Evolutionary conservation across 35 echinoderm and acorn worm species (phyloP).

Genomic region (Ophiothrix spiculata): DNA sequence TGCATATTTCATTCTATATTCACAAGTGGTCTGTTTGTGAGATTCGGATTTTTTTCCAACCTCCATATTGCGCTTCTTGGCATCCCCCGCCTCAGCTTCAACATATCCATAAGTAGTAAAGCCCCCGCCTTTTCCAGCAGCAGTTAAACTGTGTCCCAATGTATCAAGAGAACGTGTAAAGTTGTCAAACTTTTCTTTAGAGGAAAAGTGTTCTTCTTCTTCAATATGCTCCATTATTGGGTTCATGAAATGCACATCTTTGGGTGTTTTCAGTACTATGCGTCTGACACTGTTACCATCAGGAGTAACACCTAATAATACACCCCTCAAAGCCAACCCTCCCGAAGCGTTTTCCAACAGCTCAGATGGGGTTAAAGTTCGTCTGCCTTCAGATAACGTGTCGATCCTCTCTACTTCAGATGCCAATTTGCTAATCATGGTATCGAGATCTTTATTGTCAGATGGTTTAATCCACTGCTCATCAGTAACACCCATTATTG

Average conservation of each 20-base stretch:
- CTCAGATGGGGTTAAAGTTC: background rate
- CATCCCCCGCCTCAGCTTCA: background rate
- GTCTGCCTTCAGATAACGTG: background rate
- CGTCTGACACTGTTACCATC: background rate
- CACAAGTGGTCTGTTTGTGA: conserved; percentile 4
- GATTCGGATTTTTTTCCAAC: background rate
- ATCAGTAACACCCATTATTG: too few relatives aligned
- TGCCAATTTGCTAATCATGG: background rate
- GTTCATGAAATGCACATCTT: background rate
- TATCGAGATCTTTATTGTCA: background rate
- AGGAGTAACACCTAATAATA: background rate
- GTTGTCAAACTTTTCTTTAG: conserved; percentile 3
- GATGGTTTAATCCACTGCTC: background rate
- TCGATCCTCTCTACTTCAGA: background rate
- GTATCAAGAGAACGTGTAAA: background rate
- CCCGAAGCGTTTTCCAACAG: too few relatives aligned
- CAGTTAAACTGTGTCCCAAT: background rate
- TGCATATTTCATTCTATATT: conserved; percentile 3
- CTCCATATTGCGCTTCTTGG: background rate
- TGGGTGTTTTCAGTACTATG: background rate
- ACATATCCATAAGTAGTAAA: too few relatives aligned
- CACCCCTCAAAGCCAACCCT: background rate
- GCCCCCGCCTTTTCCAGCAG: background rate
- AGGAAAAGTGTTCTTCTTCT: background rate
- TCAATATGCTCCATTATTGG: background rate